Evolutionary conservation across 2,888 invertebrate species (phyloP), one percentile per base, ranked within the genome.

Genomic region (Norana najaformis): DNA sequence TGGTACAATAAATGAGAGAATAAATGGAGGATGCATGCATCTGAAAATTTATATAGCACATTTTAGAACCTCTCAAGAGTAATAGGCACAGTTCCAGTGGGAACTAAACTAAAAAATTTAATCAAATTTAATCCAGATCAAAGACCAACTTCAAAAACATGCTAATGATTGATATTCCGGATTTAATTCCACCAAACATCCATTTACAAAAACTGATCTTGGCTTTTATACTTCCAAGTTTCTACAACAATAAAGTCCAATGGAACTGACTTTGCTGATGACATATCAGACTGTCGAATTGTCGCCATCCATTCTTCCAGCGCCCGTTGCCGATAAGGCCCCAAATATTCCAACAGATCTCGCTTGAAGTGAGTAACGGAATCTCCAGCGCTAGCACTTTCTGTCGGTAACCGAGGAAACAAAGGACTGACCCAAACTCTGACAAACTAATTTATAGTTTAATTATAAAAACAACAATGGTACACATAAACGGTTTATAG

Each of bases 401-500:
- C 96, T 95, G 1, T 82, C 41, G 91, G 90, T 83, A 94, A 91
- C 85, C 95, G 95, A 0, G 97, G 96, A 92, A 98, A 97, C 53
- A 96, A 94, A 0, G 98, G 98, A 94, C 98, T 98, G 47, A 98
- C 96, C 98, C 98, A 98, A 20, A 98, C 95, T 0, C 97, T 97
- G 93, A 20, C 1, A 85, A 14, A 85, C 11, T n/a, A 69, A 69
- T n/a, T 0, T n/a, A n/a, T n/a, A n/a, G n/a, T n/a, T n/a, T n/a
- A 30, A 69, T 69, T 47, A 47, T 18, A 47, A 18, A n/a, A 30
- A 13, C 69, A 69, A n/a, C 13, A n/a, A 11, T 23, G 8, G 47
- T 13, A 30, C 53, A 16, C 30, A 6, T 53, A 30, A 23, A 11
- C 23, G 23, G 5, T 3, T 30, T 53, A n/a, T n/a, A n/a, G n/a